Evolutionary conservation across 2,797 vertebrate species (phyloP).

Genomic region (Coendou prehensilis): DNA sequence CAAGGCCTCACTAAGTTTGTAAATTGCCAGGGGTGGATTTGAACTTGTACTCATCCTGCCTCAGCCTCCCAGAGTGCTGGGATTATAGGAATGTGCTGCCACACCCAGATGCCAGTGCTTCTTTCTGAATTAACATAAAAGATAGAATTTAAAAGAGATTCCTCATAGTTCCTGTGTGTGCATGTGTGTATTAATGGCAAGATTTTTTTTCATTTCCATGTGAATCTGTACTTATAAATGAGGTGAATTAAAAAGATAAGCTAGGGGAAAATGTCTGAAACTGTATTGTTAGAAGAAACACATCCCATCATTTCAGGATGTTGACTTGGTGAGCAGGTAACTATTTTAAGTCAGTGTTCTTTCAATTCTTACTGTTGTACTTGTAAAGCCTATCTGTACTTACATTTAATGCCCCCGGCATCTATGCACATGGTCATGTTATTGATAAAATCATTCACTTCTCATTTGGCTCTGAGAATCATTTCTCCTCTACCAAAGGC

Average conservation of each 20-base stretch:
- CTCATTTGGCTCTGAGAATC: conserved; percentile 26
- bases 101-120: neutral
- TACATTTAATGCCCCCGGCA: neutral
- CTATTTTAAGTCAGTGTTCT: conserved; percentile 7
- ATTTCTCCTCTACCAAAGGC: conserved; percentile 15
- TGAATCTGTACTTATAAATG: conserved; percentile 44
- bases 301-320: conserved; percentile 9
- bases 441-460: conserved; percentile 21
- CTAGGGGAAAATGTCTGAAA: conserved; percentile 27
- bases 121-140: conserved; percentile 63
- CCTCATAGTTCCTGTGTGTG: neutral
- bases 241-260: conserved; percentile 14
- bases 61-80: neutral
- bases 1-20: neutral
- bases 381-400: neutral
- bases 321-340: conserved; percentile 39
- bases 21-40: neutral
- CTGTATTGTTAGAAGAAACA: neutral
- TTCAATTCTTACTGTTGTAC: neutral
- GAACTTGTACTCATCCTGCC: neutral
- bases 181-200: neutral
- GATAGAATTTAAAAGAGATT: conserved; percentile 1
- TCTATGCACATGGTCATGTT: neutral
- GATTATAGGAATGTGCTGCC: neutral
- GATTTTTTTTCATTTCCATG: conserved; percentile 4